These are phyloP conservation scores for Macrophya annulata DNA, from an alignment of 2,888 invertebrate species.

Conservation along the genomic window DNA sequence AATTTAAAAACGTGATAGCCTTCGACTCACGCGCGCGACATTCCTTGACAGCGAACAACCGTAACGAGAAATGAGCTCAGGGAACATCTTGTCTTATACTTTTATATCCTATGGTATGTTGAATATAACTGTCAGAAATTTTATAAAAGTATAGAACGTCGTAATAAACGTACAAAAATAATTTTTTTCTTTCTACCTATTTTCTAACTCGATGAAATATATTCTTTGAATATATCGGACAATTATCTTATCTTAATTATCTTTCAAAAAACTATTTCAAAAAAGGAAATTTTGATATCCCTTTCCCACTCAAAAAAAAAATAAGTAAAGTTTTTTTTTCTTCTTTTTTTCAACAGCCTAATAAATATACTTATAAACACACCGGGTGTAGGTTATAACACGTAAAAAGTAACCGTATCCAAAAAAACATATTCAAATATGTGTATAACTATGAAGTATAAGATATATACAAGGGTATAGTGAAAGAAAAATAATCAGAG, in stretches of 20 bases:
- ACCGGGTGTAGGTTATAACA: background rate
- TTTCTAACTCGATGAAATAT: background rate
- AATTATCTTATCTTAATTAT: too few species aligned
- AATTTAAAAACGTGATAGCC: slow-evolving; percentile 40
- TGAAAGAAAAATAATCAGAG: slow-evolving; percentile 48
- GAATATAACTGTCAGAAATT: slow-evolving; percentile 17
- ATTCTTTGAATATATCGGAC: background rate
- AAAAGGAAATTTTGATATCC: background rate
- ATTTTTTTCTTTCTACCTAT: background rate
- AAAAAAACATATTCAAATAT: background rate
- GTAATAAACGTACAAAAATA: background rate
- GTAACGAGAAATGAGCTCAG: slow-evolving; percentile 41
- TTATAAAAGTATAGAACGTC: background rate
- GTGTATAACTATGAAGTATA: background rate
- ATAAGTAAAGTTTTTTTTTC: background rate
- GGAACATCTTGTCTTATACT: slow-evolving; percentile 27
- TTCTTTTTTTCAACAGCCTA: background rate
- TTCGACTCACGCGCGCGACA: slow-evolving; percentile 30
- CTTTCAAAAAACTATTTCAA: background rate
- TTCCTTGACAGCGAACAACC: slow-evolving; percentile 44
- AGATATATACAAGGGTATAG: background rate
- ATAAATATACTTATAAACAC: background rate
- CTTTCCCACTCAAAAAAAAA: background rate
- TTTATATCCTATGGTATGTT: slow-evolving; percentile 1
- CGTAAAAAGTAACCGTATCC: background rate